Base-by-base conservation (phyloP, 35 echinoderm and acorn worm genomes). In the Stichopus chloronotus region DNA sequence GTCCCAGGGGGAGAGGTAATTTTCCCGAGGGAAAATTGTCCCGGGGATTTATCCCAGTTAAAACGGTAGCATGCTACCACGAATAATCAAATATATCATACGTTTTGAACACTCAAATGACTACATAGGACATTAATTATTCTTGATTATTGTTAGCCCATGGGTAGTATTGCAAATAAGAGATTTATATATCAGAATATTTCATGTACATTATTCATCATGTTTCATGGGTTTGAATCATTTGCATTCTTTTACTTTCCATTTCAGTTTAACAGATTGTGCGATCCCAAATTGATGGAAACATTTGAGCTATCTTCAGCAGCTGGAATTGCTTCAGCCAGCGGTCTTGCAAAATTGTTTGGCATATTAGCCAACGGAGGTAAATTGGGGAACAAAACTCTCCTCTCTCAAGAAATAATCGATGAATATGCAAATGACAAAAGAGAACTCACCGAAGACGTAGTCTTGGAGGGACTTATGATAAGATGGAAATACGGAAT, bases 341-440 rank as follows among this genome's bases (percentile, higher is more conserved):
- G 79, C 56, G 92, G 69, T 0, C 10, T 98, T 52, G 96, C 96
- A 1, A 98, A 95, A 85, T 63, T 98, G 6, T 96, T 86, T 72
- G 95, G 91, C 14, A 93, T 96, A 14, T 17, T 96, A 16, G 92
- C 95, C 71, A 93, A 93, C 78, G 95, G 92, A 6, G 95, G 95
- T 5, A 57, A 76, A 58, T 56, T 58, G 7, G 82, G 55, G 7
- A 85, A 85, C 56, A 85, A 85, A 53, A 85, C 82, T 58, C 21
- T 85, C 10, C 17, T 85, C 55, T 85, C 82, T 20, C 55, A 19
- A 20, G 24, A 23, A 21, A 53, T 85, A n/a, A 57, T 85, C 14
- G 20, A n/a, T 8, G 82, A 85, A 11, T 85, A 58, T 57, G 10
- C 8, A 17, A 17, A 59, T 23, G 82, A 85, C 24, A 85, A 85